These are phyloP conservation scores for Palythoa grandis DNA, from an alignment of 92 coral and sea anemone genomes.

Conservation along the genomic window DNA sequence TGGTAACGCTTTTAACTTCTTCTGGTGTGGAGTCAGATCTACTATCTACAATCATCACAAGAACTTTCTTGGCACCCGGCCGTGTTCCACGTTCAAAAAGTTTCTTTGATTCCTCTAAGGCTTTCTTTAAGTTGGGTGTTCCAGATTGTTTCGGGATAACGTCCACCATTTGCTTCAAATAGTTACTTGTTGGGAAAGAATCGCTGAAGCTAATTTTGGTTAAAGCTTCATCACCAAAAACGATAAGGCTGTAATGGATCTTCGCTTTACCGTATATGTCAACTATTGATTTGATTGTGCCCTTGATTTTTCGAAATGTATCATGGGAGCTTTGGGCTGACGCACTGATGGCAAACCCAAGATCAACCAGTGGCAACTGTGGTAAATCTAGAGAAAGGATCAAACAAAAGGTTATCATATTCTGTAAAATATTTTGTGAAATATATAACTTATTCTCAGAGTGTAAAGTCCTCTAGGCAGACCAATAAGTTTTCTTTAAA, in stretches of 20 bases:
- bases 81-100: constrained; percentile 56
- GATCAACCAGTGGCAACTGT: constrained; percentile 65
- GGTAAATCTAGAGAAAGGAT: constrained; percentile 53
- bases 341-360: constrained; percentile 82
- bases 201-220: constrained; percentile 63
- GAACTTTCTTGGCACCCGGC: constrained; percentile 66
- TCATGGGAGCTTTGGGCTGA: constrained; percentile 62
- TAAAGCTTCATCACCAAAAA: constrained; percentile 66
- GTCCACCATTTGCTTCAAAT: constrained; percentile 55
- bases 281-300: constrained; percentile 67
- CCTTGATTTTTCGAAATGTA: constrained; percentile 80
- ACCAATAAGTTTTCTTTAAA: too few relatives aligned
- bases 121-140: constrained; percentile 51
- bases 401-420: background rate
- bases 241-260: constrained; percentile 77
- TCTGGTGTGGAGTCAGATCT: constrained; percentile 52
- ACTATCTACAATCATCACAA: constrained; percentile 66
- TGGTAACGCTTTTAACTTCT: constrained; percentile 53
- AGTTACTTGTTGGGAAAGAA: constrained; percentile 54
- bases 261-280: constrained; percentile 68
- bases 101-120: constrained; percentile 52
- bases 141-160: constrained; percentile 53
- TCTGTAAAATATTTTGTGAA: background rate
- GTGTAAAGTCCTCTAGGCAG: too few relatives aligned
- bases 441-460: background rate